Base-by-base conservation (phyloP, 1,140 invertebrate species). In the Drosophila hydei region DNA sequence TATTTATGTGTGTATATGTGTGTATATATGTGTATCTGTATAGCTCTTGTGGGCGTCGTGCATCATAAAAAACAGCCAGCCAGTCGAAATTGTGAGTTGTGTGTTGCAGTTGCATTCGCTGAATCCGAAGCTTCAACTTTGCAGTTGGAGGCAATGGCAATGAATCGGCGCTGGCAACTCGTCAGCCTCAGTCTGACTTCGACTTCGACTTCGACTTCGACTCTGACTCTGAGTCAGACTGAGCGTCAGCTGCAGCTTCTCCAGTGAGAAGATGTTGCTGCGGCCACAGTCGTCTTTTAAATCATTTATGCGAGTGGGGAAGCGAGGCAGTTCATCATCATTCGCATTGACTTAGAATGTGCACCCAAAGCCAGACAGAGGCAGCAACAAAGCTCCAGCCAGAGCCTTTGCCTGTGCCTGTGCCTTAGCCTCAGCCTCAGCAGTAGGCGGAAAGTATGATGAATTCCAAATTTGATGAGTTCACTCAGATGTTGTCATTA, bases 391-490 rank as follows among this genome's bases (percentile, higher is more conserved):
- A 45, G 19, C 50, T 63, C 36, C 36, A 45, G 23, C 30, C 56
- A 40, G 38, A 42, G 38, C 38, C n/a, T 58, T 48, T 19, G 42
- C 18, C 18, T 21, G 8, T 8, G 43, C 18, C 42, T 19, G 18
- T 12, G 25, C 23, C 47, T 50, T 21, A 18, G 30, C 4, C 48
- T 48, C 8, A 9, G 16, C 25, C 52, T 65, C 61, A 77, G 81
- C 77, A 87, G 83, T 88, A 88, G 83, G 83, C 83, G 83, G 83
- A 88, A 79, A 84, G 60, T 88, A 88, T 88, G 83, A 88, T 88
- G 84, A 88, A 88, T 88, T 88, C 84, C 83, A 68, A 88, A 88
- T 88, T 88, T 88, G 83, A 88, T 88, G 83, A 88, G 83, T 88
- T 88, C 83, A 88, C 83, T 88, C 83, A 80, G 84, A 79, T 89